Conservation (phyloP, 2,797 vertebrate genomes). For the Gambelia wislizenii region DNA sequence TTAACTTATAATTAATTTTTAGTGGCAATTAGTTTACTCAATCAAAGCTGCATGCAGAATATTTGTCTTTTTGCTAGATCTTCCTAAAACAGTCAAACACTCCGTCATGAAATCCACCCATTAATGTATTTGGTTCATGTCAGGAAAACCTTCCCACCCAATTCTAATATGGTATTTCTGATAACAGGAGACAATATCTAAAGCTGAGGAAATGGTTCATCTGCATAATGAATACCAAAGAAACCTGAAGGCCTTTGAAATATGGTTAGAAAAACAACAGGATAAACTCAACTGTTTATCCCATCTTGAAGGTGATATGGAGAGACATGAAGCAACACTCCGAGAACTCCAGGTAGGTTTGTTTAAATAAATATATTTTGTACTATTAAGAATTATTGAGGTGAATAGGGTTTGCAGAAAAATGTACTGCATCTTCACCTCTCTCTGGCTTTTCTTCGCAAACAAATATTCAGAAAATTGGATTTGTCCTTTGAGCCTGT, state of each 20-base stretch:
- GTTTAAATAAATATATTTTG: background rate
- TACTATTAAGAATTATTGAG: background rate
- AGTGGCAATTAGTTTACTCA: background rate
- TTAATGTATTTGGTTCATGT: background rate
- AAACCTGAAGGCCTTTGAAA: constrained; percentile 90
- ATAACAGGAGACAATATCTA: constrained; percentile 86
- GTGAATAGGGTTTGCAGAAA: background rate
- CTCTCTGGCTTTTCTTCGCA: too few species aligned
- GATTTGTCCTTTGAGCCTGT: too few species aligned
- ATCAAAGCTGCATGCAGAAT: background rate
- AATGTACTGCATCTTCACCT: background rate
- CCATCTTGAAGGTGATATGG: constrained; percentile 86
- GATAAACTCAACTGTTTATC: constrained; percentile 85
- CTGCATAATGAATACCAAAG: constrained; percentile 94
- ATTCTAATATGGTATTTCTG: constrained; percentile 44
- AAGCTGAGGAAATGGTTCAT: constrained; percentile 88
- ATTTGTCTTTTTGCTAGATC: background rate
- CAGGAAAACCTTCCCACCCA: background rate
- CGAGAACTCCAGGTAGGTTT: constrained; percentile 87
- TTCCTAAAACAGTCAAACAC: background rate
- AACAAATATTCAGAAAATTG: too few species aligned
- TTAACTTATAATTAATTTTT: background rate
- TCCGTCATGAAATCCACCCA: background rate
- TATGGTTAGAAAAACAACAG: constrained; percentile 93
- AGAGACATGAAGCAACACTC: constrained; percentile 86